Percentiles rank a stretch among this genome's conserved stretches.
Conservation (phyloP, 2,113 vertebrate genomes). For the Pelecanus crispus region DNA sequence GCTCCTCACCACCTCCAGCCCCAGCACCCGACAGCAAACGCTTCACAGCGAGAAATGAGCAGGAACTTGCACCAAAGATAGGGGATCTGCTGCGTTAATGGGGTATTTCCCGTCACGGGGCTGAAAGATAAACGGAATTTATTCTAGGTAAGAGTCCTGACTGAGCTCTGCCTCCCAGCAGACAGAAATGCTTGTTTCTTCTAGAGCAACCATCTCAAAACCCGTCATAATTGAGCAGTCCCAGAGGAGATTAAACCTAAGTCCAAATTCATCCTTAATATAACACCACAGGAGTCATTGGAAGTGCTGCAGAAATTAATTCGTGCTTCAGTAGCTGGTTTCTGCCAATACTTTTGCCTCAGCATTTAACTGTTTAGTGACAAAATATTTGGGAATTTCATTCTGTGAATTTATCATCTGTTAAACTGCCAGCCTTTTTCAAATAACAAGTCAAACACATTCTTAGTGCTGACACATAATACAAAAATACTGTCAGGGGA, state of each 20-base stretch:
- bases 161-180: neutral
- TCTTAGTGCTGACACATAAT: neutral
- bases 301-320: constrained; percentile 13
- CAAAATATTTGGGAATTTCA: neutral
- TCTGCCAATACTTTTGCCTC: neutral
- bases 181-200: neutral
- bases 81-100: neutral
- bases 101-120: neutral
- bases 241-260: neutral
- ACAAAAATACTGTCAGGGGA: neutral
- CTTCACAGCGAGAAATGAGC: neutral
- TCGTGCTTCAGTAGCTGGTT: neutral
- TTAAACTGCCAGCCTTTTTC: neutral
- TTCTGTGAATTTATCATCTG: neutral
- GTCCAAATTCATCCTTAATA: constrained; percentile 18
- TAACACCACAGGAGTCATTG: neutral
- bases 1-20: neutral
- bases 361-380: neutral
- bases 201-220: neutral
- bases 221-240: neutral
- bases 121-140: neutral
- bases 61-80: neutral
- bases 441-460: neutral
- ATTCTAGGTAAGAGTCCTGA: neutral
- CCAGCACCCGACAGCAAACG: neutral